Evolutionary conservation across 2,797 vertebrate genomes (phyloP).

Genomic region (Notamacropus eugenii): DNA sequence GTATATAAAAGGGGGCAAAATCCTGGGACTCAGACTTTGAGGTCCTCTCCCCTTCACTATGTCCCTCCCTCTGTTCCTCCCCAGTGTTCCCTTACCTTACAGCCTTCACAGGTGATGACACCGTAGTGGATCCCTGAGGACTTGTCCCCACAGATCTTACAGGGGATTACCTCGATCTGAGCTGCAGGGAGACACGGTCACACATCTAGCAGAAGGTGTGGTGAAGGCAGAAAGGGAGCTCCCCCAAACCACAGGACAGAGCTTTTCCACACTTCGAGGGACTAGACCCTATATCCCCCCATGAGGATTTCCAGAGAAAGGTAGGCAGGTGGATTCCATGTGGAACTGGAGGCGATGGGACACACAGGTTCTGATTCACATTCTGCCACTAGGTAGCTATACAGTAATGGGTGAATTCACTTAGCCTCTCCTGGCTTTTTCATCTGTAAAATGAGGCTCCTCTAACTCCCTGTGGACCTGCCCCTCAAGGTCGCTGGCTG

Average conservation of each 20-base stretch:
- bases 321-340: neutral
- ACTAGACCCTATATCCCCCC: neutral
- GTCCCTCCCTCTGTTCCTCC: neutral
- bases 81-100: constrained; percentile 88
- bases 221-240: neutral
- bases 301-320: neutral
- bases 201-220: neutral
- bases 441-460: neutral
- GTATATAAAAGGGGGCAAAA: neutral
- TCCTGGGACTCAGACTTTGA: neutral
- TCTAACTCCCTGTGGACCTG: neutral
- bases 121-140: constrained; percentile 95
- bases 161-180: constrained; percentile 94
- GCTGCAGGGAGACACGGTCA: constrained; percentile 78
- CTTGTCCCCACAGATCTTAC: constrained; percentile 95
- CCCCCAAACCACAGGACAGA: neutral
- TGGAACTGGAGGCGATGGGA: neutral
- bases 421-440: neutral
- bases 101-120: constrained; percentile 96
- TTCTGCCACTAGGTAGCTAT: neutral
- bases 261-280: neutral
- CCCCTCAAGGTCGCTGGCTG: neutral
- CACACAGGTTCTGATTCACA: neutral
- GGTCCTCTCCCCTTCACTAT: neutral
- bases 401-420: neutral